Conservation (phyloP, 2,113 vertebrate species). For the Dromaius novaehollandiae region DNA sequence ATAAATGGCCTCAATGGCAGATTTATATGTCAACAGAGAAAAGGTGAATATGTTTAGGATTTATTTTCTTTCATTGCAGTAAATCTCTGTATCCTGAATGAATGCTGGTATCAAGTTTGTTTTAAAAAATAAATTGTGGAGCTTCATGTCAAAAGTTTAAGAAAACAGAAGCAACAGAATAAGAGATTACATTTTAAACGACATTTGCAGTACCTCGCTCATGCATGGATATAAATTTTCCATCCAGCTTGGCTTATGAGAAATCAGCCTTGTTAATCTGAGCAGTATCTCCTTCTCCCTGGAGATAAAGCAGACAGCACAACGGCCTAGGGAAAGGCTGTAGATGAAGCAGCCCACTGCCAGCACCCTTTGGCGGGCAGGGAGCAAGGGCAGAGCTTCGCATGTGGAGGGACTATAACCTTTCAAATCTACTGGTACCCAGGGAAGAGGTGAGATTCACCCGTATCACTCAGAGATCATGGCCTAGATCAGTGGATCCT, state of each 20-base stretch:
- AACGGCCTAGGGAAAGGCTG: background rate
- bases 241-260: background rate
- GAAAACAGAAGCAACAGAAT: background rate
- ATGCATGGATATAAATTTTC: fast-evolving
- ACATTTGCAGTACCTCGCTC: background rate
- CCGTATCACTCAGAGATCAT: background rate
- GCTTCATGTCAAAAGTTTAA: background rate
- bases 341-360: background rate
- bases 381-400: background rate
- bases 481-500: background rate
- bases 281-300: background rate
- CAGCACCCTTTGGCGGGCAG: background rate
- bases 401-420: background rate
- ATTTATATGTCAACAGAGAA: background rate
- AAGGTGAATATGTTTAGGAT: background rate
- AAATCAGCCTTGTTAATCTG: background rate
- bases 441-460: background rate
- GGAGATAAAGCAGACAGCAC: background rate
- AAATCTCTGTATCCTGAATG: background rate
- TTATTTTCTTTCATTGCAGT: background rate
- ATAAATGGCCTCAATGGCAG: background rate
- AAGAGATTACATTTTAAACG: fast-evolving
- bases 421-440: background rate
- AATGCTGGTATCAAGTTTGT: background rate
- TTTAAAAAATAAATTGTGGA: background rate